Percentiles rank a stretch among this genome's conserved stretches.
phyloP scores from a whole-genome alignment of 2,888 invertebrate species.

The Graphium colonna region DNA sequence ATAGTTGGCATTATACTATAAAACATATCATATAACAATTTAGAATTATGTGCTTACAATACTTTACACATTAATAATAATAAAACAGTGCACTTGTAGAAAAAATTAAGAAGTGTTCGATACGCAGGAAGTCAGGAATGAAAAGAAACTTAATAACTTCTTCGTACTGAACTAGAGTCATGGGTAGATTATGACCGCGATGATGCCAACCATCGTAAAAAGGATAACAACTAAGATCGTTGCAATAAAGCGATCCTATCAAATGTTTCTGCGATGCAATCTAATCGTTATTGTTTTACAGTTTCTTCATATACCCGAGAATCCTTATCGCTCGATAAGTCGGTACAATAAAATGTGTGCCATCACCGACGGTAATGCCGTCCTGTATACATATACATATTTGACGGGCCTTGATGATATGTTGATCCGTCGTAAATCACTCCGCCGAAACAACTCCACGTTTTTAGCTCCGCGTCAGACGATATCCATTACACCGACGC shows the following conservation, averaged over 20 bases:
- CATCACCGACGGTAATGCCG: slow-evolving; percentile 17
- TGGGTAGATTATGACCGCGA: too few relatives aligned
- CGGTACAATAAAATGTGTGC: slow-evolving; percentile 31
- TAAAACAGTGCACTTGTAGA: too few relatives aligned
- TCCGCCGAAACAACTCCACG: slow-evolving; percentile 45
- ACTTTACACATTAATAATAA: too few relatives aligned
- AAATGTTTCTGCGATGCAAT: slow-evolving; percentile 22
- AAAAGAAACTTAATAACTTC: too few relatives aligned
- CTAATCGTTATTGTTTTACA: slow-evolving; percentile 18
- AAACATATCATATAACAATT: too few relatives aligned
- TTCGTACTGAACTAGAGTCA: too few relatives aligned
- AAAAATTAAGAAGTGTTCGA: too few relatives aligned
- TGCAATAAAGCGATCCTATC: slow-evolving; percentile 8
- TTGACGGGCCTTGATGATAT: slow-evolving; percentile 52
- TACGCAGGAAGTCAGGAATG: too few relatives aligned
- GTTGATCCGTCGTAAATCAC: slow-evolving; percentile 53
- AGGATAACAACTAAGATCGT: not conserved
- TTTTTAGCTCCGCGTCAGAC: slow-evolving; percentile 33
- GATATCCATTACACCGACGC: slow-evolving; percentile 27
- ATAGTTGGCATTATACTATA: too few relatives aligned
- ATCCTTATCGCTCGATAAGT: slow-evolving; percentile 31
- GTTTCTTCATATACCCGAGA: slow-evolving; percentile 10
- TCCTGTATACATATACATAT: slow-evolving; percentile 37
- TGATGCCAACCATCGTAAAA: not conserved
- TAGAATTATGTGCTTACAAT: too few relatives aligned